A percentile compares a stretch with the other conserved stretches of the same genome.
Evolutionary conservation across 2,113 vertebrate genomes (phyloP).

Genomic region (Takifugu bimaculatus): DNA sequence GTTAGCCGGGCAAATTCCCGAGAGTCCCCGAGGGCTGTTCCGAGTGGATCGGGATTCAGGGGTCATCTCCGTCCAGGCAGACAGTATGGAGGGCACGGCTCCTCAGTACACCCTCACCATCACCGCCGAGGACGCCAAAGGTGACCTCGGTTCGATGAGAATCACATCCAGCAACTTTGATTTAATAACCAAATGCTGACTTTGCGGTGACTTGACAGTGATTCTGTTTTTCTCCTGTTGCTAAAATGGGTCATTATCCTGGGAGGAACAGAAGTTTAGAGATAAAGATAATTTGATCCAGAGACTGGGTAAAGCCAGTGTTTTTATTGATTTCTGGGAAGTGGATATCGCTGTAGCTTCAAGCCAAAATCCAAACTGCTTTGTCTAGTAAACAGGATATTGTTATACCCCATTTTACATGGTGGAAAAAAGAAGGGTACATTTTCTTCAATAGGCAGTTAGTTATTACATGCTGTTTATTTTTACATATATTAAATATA

Average conservation of each 20-base stretch:
- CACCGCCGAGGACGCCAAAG: slow-evolving; percentile 76
- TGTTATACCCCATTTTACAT: too few relatives aligned
- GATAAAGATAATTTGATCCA: neutral
- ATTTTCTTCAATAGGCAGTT: too few relatives aligned
- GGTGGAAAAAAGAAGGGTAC: too few relatives aligned
- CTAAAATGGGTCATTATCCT: neutral
- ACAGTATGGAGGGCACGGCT: slow-evolving; percentile 61
- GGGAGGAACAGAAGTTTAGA: neutral
- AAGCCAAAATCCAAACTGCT: too few relatives aligned
- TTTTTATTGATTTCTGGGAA: slow-evolving; percentile 2
- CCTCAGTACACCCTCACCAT: slow-evolving; percentile 69
- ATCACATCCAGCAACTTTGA: neutral
- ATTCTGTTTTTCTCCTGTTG: neutral
- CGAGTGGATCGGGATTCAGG: slow-evolving; percentile 66
- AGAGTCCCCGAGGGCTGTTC: slow-evolving; percentile 75
- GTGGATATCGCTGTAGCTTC: neutral
- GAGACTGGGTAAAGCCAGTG: neutral
- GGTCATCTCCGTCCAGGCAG: slow-evolving; percentile 69
- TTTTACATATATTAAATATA: too few relatives aligned
- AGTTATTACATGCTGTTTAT: too few relatives aligned
- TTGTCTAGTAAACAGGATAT: too few relatives aligned
- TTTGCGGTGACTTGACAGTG: neutral
- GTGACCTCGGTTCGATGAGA: slow-evolving; percentile 30
- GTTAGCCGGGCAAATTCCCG: slow-evolving; percentile 70
- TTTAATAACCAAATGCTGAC: neutral